A percentile compares a stretch with the other conserved stretches of the same genome.
Conservation (phyloP, 2,888 invertebrate genomes). For the Agrypnus murinus region DNA sequence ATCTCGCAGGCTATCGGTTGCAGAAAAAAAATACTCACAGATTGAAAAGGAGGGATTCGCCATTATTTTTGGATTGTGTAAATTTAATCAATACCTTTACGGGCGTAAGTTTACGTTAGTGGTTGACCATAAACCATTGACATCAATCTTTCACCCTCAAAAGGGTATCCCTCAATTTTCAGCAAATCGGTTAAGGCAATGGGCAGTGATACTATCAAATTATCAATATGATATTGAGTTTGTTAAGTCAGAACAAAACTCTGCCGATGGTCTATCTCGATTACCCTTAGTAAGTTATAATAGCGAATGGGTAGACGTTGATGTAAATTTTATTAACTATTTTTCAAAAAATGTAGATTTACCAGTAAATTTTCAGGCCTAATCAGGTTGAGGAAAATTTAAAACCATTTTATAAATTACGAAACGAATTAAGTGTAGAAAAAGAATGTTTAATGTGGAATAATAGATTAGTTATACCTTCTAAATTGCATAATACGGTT, state of each 20-base stretch:
- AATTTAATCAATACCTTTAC: constrained; percentile 27
- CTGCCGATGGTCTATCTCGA: too few relatives aligned
- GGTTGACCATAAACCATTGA: constrained; percentile 29
- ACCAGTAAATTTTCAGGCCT: background rate
- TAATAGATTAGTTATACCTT: too few relatives aligned
- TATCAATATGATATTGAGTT: constrained; percentile 28
- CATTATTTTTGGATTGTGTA: constrained; percentile 27
- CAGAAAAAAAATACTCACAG: constrained; percentile 23
- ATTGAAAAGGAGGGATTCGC: too few relatives aligned
- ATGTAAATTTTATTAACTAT: constrained; percentile 4
- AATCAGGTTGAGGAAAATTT: too few relatives aligned
- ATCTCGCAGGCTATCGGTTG: constrained; percentile 15
- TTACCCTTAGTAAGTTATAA: constrained; percentile 1
- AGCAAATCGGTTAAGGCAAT: constrained; percentile 30
- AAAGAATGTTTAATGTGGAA: too few relatives aligned
- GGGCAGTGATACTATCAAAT: constrained; percentile 23
- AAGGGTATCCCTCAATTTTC: constrained; percentile 40
- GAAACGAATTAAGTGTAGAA: too few relatives aligned
- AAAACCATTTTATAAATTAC: background rate
- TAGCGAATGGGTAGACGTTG: background rate
- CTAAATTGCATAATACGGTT: constrained; percentile 24
- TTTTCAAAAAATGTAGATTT: constrained; percentile 1
- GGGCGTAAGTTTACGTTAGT: constrained; percentile 6
- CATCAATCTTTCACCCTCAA: constrained; percentile 26
- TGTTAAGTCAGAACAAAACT: constrained; percentile 16